Percentiles rank a stretch among this genome's conserved stretches.
Evolutionary conservation across 2,113 vertebrate genomes (phyloP).

Genomic region (Dasypus novemcinctus): DNA sequence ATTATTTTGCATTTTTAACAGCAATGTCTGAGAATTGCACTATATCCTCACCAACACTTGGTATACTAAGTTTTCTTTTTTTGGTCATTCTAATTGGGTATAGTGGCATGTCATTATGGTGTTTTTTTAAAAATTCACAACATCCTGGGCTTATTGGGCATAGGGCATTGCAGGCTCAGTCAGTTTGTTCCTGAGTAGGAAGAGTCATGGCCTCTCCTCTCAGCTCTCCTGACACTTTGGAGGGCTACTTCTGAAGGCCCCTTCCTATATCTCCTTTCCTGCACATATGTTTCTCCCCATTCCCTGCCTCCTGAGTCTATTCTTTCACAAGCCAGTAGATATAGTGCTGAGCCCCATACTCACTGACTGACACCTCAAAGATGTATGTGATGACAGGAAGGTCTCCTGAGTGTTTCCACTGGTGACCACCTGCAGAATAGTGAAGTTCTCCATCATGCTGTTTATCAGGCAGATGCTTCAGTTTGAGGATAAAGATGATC

Average conservation of each 20-base stretch:
- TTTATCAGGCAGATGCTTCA: slow-evolving; percentile 98
- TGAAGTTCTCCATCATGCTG: slow-evolving; percentile 97
- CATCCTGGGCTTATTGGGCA: slow-evolving; percentile 83
- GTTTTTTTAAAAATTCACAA: slow-evolving; percentile 73
- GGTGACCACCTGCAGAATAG: slow-evolving; percentile 96
- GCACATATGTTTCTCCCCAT: slow-evolving; percentile 66
- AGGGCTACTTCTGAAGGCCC: slow-evolving; percentile 4
- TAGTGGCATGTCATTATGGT: too few species aligned
- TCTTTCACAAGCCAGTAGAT: slow-evolving; percentile 97
- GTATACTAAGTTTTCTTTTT: too few species aligned
- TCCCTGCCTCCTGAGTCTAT: slow-evolving; percentile 81
- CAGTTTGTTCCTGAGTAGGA: slow-evolving; percentile 28
- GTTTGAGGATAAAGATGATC: slow-evolving; percentile 98
- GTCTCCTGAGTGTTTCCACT: slow-evolving; percentile 97
- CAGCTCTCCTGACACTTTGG: neutral
- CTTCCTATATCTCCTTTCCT: slow-evolving; percentile 55
- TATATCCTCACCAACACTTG: too few species aligned
- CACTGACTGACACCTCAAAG: slow-evolving; percentile 95
- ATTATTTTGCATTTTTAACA: too few species aligned
- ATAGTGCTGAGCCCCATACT: slow-evolving; percentile 95
- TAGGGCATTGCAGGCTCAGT: slow-evolving; percentile 64
- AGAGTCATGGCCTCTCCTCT: neutral
- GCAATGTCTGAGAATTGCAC: too few species aligned
- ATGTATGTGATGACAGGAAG: slow-evolving; percentile 93
- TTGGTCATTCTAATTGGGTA: too few species aligned